A percentile compares a stretch with the other conserved stretches of the same genome.
Evolutionary conservation across 64 coral and sea anemone species (phyloP).

Genomic region (Astreopora myriophthalma): DNA sequence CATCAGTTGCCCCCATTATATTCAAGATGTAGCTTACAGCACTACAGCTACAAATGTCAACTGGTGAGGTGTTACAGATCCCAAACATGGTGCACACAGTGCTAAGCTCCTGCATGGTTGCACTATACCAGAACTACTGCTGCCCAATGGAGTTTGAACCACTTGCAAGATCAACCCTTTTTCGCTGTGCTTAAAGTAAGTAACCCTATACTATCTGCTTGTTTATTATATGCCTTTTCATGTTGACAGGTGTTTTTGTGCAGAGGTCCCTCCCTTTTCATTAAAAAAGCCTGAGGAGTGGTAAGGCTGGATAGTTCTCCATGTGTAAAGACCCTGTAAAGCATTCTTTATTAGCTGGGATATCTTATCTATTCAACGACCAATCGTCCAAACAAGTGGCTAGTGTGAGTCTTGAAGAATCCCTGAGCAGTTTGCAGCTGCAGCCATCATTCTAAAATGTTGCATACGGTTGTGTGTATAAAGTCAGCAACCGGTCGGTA

Average conservation of each 20-base stretch:
- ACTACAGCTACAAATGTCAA: too few relatives aligned
- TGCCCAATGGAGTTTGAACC: not conserved
- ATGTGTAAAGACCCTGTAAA: not conserved
- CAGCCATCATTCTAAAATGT: not conserved
- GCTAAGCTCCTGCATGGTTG: not conserved
- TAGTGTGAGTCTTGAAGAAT: not conserved
- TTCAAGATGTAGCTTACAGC: too few relatives aligned
- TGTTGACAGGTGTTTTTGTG: not conserved
- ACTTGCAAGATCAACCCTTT: conserved; percentile 12
- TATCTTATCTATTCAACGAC: not conserved
- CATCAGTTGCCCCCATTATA: too few relatives aligned
- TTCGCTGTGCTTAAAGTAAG: not conserved
- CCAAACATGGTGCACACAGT: not conserved
- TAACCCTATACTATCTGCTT: too few relatives aligned
- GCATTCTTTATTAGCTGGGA: not conserved
- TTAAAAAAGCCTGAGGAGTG: not conserved
- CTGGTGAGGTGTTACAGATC: too few relatives aligned
- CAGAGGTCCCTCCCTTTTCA: not conserved
- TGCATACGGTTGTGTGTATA: not conserved
- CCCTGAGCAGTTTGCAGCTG: too few relatives aligned
- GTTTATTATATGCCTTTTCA: too few relatives aligned
- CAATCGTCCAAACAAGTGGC: not conserved
- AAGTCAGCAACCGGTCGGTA: too few relatives aligned
- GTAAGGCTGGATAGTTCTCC: not conserved
- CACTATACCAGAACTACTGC: conserved; percentile 5